These are phyloP conservation scores for Platorchestia sp. DNA, from an alignment of 1,140 invertebrate species.

Conservation along the genomic window DNA sequence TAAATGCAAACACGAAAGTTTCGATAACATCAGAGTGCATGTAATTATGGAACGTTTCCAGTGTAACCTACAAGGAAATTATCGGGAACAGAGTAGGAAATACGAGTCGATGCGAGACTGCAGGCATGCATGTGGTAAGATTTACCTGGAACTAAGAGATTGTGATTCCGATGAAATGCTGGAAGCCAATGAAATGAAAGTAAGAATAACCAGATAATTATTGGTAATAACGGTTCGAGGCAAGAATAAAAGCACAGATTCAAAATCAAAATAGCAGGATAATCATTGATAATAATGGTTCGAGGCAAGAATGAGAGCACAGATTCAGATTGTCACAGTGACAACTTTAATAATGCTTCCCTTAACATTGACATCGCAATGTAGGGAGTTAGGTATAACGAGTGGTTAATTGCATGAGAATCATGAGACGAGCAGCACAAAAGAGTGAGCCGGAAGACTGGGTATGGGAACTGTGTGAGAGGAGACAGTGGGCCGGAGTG, in stretches of 20 bases:
- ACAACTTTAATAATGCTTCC: not conserved
- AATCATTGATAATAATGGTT: not conserved
- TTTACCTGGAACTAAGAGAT: not conserved
- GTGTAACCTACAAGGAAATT: not conserved
- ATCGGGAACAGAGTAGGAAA: not conserved
- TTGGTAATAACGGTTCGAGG: not conserved
- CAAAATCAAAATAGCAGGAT: not conserved
- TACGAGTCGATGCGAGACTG: not conserved
- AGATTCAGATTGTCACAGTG: not conserved
- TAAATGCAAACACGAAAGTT: not conserved
- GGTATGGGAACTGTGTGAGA: not conserved
- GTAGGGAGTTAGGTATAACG: too few species aligned
- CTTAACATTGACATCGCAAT: not conserved
- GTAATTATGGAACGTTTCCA: not conserved
- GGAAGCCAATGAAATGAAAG: too few species aligned
- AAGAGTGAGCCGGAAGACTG: not conserved
- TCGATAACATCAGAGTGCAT: not conserved
- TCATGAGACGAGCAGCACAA: not conserved
- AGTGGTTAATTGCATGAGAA: not conserved
- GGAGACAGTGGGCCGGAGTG: not conserved
- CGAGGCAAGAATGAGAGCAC: not conserved
- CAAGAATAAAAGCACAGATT: not conserved
- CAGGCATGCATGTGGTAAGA: not conserved
- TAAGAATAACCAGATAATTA: not conserved
- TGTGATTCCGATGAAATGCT: too few species aligned